Conservation (phyloP, 2,888 invertebrate genomes). For the Apamea epomidion region DNA sequence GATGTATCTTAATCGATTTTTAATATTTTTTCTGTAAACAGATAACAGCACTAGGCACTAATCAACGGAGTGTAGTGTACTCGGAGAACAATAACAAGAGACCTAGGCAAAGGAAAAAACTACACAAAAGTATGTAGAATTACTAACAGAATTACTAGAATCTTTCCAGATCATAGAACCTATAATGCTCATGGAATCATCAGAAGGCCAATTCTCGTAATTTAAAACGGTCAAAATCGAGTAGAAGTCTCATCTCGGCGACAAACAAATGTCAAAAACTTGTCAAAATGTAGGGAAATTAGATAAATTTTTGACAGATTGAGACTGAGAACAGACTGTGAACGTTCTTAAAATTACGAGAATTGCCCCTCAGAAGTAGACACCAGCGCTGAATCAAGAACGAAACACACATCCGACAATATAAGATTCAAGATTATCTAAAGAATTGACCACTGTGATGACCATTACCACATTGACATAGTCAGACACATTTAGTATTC, state of each 20-base stretch:
- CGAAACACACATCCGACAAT: background rate
- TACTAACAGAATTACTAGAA: background rate
- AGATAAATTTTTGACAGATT: too few species aligned
- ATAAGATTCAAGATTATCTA: background rate
- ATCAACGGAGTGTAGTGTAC: background rate
- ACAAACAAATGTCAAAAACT: too few species aligned
- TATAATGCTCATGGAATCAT: background rate
- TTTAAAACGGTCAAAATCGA: too few species aligned
- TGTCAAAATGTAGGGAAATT: too few species aligned
- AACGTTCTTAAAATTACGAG: too few species aligned
- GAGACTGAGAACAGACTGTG: too few species aligned
- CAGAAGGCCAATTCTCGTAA: background rate
- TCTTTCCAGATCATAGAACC: background rate
- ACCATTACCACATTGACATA: background rate
- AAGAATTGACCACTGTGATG: background rate
- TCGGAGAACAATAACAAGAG: background rate
- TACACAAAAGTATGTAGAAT: background rate
- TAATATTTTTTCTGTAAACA: slow-evolving; percentile 43
- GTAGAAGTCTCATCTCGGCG: too few species aligned
- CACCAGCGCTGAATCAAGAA: background rate
- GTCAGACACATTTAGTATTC: background rate
- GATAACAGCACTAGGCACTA: slow-evolving; percentile 1
- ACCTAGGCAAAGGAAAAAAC: background rate
- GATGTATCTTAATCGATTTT: slow-evolving; percentile 54
- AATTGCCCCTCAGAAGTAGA: background rate